Conservation (phyloP, 2,797 vertebrate genomes). For the Tangara arthus region DNA sequence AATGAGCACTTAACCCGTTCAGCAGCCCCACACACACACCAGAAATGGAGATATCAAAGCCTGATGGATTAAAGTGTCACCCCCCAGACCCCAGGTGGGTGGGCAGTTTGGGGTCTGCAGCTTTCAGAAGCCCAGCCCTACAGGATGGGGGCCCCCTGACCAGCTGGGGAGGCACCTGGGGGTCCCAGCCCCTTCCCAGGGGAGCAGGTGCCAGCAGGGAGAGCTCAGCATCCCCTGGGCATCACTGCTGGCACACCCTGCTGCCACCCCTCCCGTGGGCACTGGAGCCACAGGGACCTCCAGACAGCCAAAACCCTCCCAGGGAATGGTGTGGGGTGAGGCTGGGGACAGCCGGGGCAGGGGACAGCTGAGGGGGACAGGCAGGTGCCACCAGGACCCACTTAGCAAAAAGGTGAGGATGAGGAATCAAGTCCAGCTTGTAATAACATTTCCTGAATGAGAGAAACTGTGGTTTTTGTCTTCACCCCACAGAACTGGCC, state of each 20-base stretch:
- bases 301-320: neutral
- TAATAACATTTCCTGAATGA: neutral
- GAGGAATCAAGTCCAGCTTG: neutral
- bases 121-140: neutral
- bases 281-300: fast-evolving
- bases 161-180: too few species aligned
- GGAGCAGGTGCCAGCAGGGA: neutral
- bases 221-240: neutral
- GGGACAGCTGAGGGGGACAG: neutral
- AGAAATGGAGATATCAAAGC: neutral
- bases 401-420: neutral
- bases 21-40: neutral
- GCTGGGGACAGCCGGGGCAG: neutral
- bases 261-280: fast-evolving
- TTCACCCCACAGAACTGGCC: fast-evolving
- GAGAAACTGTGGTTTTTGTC: neutral
- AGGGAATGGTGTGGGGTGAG: fast-evolving
- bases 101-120: neutral
- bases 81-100: neutral
- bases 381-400: neutral
- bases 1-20: neutral
- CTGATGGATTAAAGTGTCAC: neutral
- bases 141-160: fast-evolving
- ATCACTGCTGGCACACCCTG: neutral
- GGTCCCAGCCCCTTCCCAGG: neutral